Evolutionary conservation across 2,113 vertebrate genomes (phyloP), one percentile per base, ranked within the genome.

Genomic region (Platysternon megacephalum): DNA sequence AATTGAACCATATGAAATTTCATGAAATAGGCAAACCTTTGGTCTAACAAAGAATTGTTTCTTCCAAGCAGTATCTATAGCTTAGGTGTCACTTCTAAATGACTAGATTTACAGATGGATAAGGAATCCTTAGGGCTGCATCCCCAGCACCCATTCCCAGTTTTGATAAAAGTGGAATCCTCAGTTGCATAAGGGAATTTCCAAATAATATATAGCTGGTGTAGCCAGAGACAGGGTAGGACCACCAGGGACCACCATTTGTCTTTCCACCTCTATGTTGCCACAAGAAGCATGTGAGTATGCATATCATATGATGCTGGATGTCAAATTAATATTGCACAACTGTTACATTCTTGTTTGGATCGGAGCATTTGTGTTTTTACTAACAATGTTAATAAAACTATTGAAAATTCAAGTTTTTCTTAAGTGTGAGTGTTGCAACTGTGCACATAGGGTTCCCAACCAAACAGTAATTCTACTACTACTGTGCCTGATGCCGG

Each of bases 31-130:
- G 16, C 28, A 74, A 48, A 58, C 2, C 2, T 19, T 61, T 79
- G 32, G 13, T 68, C 4, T 68, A n/a, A n/a, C 35, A 68, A 68
- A 68, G 14, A 68, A 68, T n/a, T n/a, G 35, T 17, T n/a, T n/a
- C 53, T 52, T 84, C 55, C 35, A 3, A 79, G 17, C 56, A 52
- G 42, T 79, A 46, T 10, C 46, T 84, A 28, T 44, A 79, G 2
- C 49, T 65, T 52, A 28, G 46, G 42, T 6, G 28, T n/a, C 44
- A 26, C 44, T 76, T 48, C 35, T 32, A 35, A 89, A 76, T 1
- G 1, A 29, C 4, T n/a, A 28, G 29, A n/a, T 24, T 72, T 6
- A 72, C 1, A 56, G 1, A 53, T 4, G 28, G 39, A 48, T 14
- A n/a, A 68, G 16, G 16, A 68, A 17, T 68, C 16, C 35, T 68